Conservation (phyloP, 2,888 invertebrate species). For the Drosophila siamana region DNA sequence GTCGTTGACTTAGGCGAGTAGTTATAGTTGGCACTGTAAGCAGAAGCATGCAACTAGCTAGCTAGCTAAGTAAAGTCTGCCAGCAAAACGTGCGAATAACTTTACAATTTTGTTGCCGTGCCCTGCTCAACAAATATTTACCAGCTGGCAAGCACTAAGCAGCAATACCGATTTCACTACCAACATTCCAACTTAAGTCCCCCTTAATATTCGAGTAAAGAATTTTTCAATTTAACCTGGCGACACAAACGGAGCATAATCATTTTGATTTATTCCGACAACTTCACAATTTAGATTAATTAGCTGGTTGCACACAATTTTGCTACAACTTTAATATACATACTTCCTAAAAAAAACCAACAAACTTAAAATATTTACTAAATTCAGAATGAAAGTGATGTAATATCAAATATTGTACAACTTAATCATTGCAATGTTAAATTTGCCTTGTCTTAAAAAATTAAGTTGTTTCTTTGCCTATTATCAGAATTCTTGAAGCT, state of each 20-base stretch:
- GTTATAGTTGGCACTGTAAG: constrained; percentile 62
- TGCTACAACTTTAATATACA: neutral
- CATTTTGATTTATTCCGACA: constrained; percentile 9
- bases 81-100: constrained; percentile 66
- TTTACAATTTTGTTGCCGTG: constrained; percentile 59
- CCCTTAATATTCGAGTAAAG: neutral
- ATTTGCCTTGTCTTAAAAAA: no score
- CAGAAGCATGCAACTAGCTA: constrained; percentile 30
- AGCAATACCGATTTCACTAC: constrained; percentile 26
- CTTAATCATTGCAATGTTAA: no score
- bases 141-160: constrained; percentile 40
- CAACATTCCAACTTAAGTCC: constrained; percentile 12
- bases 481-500: no score
- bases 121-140: constrained; percentile 56
- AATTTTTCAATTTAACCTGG: constrained; percentile 9
- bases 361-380: neutral
- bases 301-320: neutral
- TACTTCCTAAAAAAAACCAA: neutral
- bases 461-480: no score
- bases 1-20: constrained; percentile 45
- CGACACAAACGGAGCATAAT: neutral
- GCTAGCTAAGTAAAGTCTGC: constrained; percentile 65
- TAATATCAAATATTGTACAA: no score
- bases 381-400: no score
- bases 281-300: neutral